Evolutionary conservation across 2,797 vertebrate species (phyloP).

Genomic region (Astyanax mexicanus): DNA sequence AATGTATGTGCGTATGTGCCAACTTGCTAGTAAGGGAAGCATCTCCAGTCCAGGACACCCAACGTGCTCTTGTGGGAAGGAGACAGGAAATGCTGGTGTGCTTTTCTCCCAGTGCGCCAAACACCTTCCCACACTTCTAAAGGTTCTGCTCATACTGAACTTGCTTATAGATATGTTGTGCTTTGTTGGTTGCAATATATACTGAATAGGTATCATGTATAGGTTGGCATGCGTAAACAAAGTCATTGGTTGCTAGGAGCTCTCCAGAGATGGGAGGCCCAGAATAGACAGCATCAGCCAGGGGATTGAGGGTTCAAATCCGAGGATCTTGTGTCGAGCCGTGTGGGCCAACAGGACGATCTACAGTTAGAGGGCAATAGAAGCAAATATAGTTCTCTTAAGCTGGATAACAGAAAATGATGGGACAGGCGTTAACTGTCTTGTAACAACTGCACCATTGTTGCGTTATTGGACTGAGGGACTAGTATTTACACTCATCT

Average conservation of each 20-base stretch:
- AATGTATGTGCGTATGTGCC: conserved; percentile 36
- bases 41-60: conserved; percentile 18
- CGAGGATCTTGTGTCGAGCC: conserved; percentile 76
- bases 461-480: not conserved
- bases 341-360: conserved; percentile 43
- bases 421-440: conserved; percentile 38
- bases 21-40: conserved; percentile 23
- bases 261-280: conserved; percentile 68
- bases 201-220: conserved; percentile 62
- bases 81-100: conserved; percentile 36
- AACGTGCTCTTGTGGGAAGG: conserved; percentile 29
- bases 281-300: conserved; percentile 75
- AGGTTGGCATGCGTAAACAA: conserved; percentile 72
- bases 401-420: conserved; percentile 61
- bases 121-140: not conserved
- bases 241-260: conserved; percentile 77
- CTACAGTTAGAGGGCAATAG: conserved; percentile 63
- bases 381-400: conserved; percentile 75
- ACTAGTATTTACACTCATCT: not conserved
- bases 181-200: conserved; percentile 59
- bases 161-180: not conserved
- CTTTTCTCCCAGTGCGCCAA: not conserved
- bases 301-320: conserved; percentile 77
- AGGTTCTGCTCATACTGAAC: not conserved
- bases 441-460: not conserved